Evolutionary conservation across 2,113 vertebrate genomes (phyloP).

Genomic region (Sminthopsis crassicaudata): DNA sequence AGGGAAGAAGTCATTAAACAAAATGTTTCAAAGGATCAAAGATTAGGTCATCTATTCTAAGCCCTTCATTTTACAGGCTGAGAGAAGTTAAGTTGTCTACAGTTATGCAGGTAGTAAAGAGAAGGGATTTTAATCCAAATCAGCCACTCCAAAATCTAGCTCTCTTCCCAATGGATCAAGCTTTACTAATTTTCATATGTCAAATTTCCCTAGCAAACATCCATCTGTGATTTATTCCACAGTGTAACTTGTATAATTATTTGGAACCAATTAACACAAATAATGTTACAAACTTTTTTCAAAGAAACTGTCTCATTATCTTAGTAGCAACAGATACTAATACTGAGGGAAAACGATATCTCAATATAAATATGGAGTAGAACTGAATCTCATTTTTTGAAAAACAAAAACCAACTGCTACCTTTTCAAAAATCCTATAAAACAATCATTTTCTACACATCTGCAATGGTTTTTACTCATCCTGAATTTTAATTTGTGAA

Average conservation of each 20-base stretch:
- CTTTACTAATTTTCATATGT: not conserved
- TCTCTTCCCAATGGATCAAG: not conserved
- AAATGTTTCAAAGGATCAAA: not conserved
- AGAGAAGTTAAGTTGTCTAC: not conserved
- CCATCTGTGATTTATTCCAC: not conserved
- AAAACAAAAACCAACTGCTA: not conserved
- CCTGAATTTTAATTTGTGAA: not conserved
- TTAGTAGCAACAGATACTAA: not conserved
- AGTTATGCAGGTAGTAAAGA: not conserved
- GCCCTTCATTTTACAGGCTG: not conserved
- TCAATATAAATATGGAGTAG: not conserved
- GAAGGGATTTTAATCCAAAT: not conserved
- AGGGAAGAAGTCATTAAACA: not conserved
- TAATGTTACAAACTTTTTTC: not conserved
- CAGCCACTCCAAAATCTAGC: not conserved
- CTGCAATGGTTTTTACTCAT: not conserved
- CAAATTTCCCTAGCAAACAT: not conserved
- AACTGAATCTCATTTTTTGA: not conserved
- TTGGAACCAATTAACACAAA: not conserved
- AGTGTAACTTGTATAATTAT: not conserved
- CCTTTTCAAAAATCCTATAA: conserved; percentile 1
- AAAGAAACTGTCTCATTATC: not conserved
- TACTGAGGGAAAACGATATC: not conserved
- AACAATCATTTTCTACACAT: not conserved
- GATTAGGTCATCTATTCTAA: not conserved